Conservation (phyloP, 2,888 invertebrate genomes). For the Oscheius sp. region DNA sequence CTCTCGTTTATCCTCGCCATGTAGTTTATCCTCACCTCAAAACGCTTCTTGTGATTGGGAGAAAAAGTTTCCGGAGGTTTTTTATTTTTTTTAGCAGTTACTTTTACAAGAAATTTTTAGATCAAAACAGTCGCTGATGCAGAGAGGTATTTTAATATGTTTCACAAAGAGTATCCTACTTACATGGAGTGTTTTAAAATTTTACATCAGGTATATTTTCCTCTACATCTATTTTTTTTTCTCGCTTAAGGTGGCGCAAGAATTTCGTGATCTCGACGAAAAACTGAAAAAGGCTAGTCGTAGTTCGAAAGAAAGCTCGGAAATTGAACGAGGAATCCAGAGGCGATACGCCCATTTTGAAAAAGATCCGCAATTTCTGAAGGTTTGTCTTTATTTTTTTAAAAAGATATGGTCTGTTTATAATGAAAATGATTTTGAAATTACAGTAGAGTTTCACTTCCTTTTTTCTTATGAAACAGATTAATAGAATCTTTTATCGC, state of each 20-base stretch:
- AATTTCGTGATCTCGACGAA: constrained; percentile 46
- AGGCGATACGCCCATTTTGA: constrained; percentile 43
- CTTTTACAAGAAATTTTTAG: constrained; percentile 10
- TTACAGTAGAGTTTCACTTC: too few relatives aligned
- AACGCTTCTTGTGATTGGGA: constrained; percentile 64
- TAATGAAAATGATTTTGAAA: neutral
- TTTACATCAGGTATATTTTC: constrained; percentile 39
- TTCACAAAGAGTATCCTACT: constrained; percentile 61
- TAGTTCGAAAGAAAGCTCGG: constrained; percentile 17
- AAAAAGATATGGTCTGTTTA: neutral
- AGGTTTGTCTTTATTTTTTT: constrained; percentile 38
- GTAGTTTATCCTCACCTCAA: constrained; percentile 54
- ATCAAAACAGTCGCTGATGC: constrained; percentile 47
- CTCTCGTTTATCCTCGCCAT: constrained; percentile 51
- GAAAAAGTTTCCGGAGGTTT: constrained; percentile 47
- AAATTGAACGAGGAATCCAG: constrained; percentile 38
- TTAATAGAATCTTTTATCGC: too few relatives aligned
- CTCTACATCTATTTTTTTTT: too few relatives aligned
- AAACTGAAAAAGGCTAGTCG: constrained; percentile 33
- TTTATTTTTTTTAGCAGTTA: neutral
- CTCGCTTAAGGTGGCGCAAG: constrained; percentile 30
- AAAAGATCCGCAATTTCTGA: constrained; percentile 52
- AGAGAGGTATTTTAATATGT: constrained; percentile 49
- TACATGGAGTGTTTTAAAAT: constrained; percentile 58
- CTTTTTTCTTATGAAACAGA: too few relatives aligned